Conservation (phyloP, 2,113 vertebrate species). For the Bubo bubo region DNA sequence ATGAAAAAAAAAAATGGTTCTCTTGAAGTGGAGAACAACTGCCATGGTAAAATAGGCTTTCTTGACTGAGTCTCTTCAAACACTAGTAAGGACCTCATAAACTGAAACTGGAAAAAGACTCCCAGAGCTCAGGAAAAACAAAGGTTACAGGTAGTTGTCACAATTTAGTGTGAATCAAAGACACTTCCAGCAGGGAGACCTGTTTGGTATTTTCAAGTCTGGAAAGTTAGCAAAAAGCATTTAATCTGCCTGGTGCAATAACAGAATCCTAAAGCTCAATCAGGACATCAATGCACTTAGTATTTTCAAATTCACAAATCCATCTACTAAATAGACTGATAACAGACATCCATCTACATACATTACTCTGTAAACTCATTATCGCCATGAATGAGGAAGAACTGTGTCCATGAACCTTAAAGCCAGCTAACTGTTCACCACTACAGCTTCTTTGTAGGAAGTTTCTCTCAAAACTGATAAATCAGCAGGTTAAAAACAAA, state of each 20-base stretch:
- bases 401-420: neutral
- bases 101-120: neutral
- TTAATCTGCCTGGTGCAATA: neutral
- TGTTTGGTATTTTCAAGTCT: neutral
- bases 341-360: neutral
- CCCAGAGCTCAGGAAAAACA: neutral
- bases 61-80: neutral
- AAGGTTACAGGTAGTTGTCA: neutral
- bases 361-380: neutral
- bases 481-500: neutral
- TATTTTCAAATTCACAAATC: neutral
- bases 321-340: too few relatives aligned
- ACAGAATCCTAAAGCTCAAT: neutral
- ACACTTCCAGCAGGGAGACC: neutral
- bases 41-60: neutral
- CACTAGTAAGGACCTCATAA: neutral
- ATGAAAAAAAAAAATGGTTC: neutral
- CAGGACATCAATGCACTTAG: neutral
- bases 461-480: neutral
- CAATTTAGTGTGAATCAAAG: neutral
- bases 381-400: neutral
- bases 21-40: neutral
- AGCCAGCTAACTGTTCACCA: neutral
- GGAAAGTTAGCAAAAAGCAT: neutral
- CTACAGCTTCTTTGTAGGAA: neutral